Evolutionary conservation across 2,888 invertebrate genomes (phyloP).

Genomic region (Drosophila multiciliata): DNA sequence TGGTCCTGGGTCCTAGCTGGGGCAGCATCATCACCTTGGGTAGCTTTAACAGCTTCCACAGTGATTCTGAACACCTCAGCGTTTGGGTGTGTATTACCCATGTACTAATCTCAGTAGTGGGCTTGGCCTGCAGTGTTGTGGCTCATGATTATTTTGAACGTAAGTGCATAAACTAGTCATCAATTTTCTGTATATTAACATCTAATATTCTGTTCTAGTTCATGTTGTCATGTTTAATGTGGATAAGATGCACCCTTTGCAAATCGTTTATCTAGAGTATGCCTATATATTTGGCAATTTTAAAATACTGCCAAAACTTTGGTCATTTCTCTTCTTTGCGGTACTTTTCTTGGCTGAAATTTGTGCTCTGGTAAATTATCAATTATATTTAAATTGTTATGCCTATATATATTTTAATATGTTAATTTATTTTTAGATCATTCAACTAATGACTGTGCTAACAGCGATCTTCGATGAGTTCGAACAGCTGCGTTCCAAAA

Average conservation of each 20-base stretch:
- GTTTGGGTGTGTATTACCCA: constrained; percentile 81
- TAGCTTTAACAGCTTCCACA: constrained; percentile 92
- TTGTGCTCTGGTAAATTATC: constrained; percentile 90
- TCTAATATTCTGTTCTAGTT: constrained; percentile 49
- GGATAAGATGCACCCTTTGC: constrained; percentile 80
- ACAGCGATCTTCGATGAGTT: constrained; percentile 83
- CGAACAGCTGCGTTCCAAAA: constrained; percentile 72
- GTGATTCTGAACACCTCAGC: constrained; percentile 87
- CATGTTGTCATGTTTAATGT: constrained; percentile 80
- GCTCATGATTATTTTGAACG: constrained; percentile 83
- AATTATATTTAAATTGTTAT: background rate
- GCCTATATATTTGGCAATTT: constrained; percentile 81
- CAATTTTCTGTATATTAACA: background rate
- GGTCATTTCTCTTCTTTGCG: constrained; percentile 91
- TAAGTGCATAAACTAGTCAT: constrained; percentile 24
- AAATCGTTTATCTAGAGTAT: constrained; percentile 80
- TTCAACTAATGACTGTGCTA: constrained; percentile 80
- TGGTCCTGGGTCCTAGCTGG: constrained; percentile 94
- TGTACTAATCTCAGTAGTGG: constrained; percentile 73
- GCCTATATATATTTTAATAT: background rate
- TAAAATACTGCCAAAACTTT: constrained; percentile 85
- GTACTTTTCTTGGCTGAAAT: constrained; percentile 91
- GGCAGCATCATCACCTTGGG: constrained; percentile 93
- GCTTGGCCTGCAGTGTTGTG: constrained; percentile 75
- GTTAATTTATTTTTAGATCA: constrained; percentile 59